These are phyloP conservation scores for Cephus pulcher DNA, from an alignment of 2,888 invertebrate genomes.

Conservation along the genomic window DNA sequence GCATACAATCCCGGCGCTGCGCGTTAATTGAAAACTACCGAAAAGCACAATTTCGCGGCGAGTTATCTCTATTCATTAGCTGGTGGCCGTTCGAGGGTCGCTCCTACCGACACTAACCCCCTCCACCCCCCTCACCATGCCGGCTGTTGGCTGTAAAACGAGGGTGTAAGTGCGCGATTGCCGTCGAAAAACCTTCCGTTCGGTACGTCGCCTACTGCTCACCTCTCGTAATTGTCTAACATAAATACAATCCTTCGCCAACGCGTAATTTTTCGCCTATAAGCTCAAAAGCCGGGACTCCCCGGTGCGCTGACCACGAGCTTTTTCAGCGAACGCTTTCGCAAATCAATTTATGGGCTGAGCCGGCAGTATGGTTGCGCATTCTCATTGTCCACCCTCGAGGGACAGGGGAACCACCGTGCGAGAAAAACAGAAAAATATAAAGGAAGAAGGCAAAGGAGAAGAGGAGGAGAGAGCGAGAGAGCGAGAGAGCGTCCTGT, in stretches of 20 bases:
- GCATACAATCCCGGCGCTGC: slow-evolving; percentile 13
- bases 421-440: neutral
- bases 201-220: no score
- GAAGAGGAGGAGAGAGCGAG: no score
- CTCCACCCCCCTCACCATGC: neutral
- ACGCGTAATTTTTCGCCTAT: slow-evolving; percentile 62
- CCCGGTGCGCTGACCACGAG: slow-evolving; percentile 27
- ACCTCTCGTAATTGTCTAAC: slow-evolving; percentile 57
- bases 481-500: slow-evolving; percentile 3
- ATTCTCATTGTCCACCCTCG: slow-evolving; percentile 59
- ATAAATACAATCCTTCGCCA: slow-evolving; percentile 62
- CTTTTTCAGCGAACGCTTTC: slow-evolving; percentile 59
- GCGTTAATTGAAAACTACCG: slow-evolving; percentile 63
- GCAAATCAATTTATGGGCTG: slow-evolving; percentile 66
- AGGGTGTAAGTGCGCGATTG: no score
- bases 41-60: slow-evolving; percentile 58
- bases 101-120: neutral
- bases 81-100: slow-evolving; percentile 38
- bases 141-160: neutral
- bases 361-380: slow-evolving; percentile 34
- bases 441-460: no score
- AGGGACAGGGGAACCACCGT: no score
- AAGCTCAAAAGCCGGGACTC: slow-evolving; percentile 59
- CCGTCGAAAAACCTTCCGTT: no score
- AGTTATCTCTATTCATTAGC: slow-evolving; percentile 67